phyloP scores from a whole-genome alignment of 2,113 vertebrate species.

The Lagenorhynchus albirostris region DNA sequence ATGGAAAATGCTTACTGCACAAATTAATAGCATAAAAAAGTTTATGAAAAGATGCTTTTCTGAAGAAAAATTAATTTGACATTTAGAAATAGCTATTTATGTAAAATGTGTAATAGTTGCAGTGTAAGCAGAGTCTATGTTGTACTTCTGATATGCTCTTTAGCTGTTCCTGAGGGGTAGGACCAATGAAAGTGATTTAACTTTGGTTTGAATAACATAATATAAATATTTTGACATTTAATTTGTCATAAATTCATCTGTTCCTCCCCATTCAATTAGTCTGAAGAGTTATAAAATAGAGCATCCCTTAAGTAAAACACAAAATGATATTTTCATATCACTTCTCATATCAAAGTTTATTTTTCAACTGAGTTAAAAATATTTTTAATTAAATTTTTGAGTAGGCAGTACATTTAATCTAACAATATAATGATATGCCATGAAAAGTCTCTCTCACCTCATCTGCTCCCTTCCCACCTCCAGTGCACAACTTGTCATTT shows the following conservation, averaged over 20 bases:
- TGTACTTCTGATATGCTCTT: not conserved
- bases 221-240: constrained; percentile 33
- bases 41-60: not conserved
- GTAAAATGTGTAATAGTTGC: not conserved
- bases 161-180: not conserved
- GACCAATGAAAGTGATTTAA: not conserved
- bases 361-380: not conserved
- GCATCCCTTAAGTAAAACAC: not conserved
- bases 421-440: not conserved
- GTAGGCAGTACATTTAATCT: not conserved
- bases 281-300: not conserved
- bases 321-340: not conserved
- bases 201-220: not conserved
- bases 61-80: not conserved
- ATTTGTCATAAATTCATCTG: not conserved
- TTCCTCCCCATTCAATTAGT: not conserved
- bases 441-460: not conserved
- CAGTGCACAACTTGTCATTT: not conserved
- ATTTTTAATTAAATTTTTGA: not conserved
- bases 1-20: constrained; percentile 18
- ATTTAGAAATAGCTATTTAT: not conserved
- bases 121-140: not conserved
- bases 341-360: not conserved
- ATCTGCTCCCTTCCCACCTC: not conserved
- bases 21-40: constrained; percentile 1